Evolutionary conservation across 2,113 vertebrate species (phyloP), one percentile per base, ranked within the genome.

Genomic region (Opisthocomus hoazin): DNA sequence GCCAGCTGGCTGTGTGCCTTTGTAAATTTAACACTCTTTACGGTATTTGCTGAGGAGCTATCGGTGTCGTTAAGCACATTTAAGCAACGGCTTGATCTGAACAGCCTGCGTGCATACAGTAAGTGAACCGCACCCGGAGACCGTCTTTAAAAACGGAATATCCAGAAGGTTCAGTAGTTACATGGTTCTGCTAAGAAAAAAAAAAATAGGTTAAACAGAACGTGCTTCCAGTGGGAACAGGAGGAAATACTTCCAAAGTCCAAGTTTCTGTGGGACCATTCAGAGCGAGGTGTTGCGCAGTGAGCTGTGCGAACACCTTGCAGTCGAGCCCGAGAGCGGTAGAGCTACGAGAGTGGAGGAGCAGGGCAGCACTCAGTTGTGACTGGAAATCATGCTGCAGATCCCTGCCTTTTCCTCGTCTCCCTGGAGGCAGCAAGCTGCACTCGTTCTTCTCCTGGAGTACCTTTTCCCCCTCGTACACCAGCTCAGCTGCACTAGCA

Each of bases 401-500:
- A 63, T 51, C 23, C 21, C 36, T 75, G 23, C 56, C 66, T 81
- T 81, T 65, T 70, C 53, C 53, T 68, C n/a, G 7, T n/a, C 32
- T 94, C 70, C 32, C 45, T 54, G 75, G 84, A 54, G 54, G 37
- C 68, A 91, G 9, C 53, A 66, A 58, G 45, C 41, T 50, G 41
- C 11, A 19, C 46, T 93, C 0, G 0, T 41, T 75, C 60, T 74
- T 93, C 82, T 90, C 60, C 60, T 92, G 61, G 61, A 76, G 58
- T 70, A 74, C 32, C 37, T 93, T 85, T 84, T 16, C 3, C 5
- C 56, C 19, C 13, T 51, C 5, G 1, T 32, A 32, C 83, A 57
- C 83, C 73, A 65, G 37, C 75, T 84, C 56, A 82, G 92, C 80
- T 93, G 68, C 77, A 34, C 69, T 89, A 60, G 89, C 83, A 91